Conservation (phyloP, 2,113 vertebrate genomes). For the Rhagologus leucostigma region DNA sequence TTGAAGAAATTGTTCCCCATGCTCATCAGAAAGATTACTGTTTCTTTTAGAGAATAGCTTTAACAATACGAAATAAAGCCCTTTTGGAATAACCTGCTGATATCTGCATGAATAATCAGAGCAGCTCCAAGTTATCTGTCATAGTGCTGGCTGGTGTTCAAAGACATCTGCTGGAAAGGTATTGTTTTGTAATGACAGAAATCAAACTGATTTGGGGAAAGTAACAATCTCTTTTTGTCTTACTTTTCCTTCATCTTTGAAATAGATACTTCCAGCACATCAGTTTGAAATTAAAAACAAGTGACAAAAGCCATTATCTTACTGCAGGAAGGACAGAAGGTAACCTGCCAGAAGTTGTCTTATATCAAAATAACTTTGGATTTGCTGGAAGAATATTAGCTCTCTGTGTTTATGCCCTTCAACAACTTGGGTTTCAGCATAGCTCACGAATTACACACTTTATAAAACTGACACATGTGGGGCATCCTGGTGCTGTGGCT, state of each 20-base stretch:
- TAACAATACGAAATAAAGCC: conserved; percentile 66
- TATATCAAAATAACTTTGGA: background rate
- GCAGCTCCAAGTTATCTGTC: conserved; percentile 57
- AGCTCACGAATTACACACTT: background rate
- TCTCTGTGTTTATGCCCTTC: background rate
- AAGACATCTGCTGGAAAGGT: conserved; percentile 53
- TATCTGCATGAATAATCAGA: conserved; percentile 69
- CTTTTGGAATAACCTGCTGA: conserved; percentile 65
- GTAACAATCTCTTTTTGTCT: conserved; percentile 43
- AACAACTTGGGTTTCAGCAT: background rate
- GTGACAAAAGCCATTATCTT: conserved; percentile 30
- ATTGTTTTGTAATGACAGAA: conserved; percentile 64
- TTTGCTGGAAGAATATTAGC: background rate
- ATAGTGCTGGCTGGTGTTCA: conserved; percentile 44
- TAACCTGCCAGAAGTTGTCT: background rate
- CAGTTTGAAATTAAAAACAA: conserved; percentile 25
- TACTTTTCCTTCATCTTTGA: conserved; percentile 40
- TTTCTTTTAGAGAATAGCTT: conserved; percentile 70
- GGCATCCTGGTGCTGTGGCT: background rate
- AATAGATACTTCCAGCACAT: conserved; percentile 29
- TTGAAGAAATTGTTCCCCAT: conserved; percentile 67
- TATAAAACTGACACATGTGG: background rate
- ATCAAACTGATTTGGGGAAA: conserved; percentile 46
- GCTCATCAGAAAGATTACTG: conserved; percentile 71
- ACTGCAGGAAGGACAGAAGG: conserved; percentile 11